These are phyloP conservation scores for Scyliorhinus canicula DNA, from an alignment of 2,797 vertebrate genomes.

Conservation along the genomic window DNA sequence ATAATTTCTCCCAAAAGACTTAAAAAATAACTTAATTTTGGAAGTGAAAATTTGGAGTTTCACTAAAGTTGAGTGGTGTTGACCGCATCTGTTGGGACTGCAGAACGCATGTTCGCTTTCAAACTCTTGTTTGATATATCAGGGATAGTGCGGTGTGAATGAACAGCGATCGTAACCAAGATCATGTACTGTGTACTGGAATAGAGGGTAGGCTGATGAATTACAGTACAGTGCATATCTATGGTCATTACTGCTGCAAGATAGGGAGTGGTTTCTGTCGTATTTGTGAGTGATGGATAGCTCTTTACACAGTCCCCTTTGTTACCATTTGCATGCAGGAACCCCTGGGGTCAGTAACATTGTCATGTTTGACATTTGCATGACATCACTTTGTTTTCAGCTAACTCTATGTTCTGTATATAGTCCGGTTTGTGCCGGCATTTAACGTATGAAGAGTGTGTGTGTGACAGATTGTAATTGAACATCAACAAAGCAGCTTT, in stretches of 20 bases:
- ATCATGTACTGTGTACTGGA: neutral
- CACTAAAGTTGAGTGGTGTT: neutral
- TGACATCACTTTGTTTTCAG: slow-evolving; percentile 4
- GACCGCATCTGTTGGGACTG: neutral
- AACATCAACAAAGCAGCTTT: neutral
- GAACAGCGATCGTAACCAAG: neutral
- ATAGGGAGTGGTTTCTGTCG: neutral
- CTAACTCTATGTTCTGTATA: neutral
- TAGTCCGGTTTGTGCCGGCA: neutral
- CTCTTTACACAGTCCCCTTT: neutral
- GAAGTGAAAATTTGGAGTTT: neutral
- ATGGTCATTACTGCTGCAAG: neutral
- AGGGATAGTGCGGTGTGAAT: neutral
- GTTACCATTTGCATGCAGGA: neutral
- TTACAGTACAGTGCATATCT: neutral
- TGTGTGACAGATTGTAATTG: neutral
- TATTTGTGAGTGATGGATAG: neutral
- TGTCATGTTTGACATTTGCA: neutral
- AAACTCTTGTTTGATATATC: neutral
- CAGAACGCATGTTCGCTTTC: neutral
- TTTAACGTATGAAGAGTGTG: neutral
- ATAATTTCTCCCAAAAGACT: neutral
- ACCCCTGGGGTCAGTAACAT: neutral
- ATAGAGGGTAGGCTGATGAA: neutral
- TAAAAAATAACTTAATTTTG: neutral